These are phyloP conservation scores for Champsocephalus gunnari DNA, from an alignment of 2,797 vertebrate species.

Conservation along the genomic window DNA sequence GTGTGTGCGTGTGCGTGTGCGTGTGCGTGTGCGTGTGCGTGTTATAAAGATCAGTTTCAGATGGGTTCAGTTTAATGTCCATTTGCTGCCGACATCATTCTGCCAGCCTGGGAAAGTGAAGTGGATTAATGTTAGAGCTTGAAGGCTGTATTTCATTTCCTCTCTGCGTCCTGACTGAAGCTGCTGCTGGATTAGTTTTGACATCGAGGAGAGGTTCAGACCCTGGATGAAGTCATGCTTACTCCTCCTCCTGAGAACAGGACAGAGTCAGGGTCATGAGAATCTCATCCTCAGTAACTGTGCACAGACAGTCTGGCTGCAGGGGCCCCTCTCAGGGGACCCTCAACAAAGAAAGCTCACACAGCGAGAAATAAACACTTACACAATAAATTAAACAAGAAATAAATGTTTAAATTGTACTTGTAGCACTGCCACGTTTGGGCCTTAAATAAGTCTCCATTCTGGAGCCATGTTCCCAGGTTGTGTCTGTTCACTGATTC, in stretches of 20 bases:
- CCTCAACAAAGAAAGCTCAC: slow-evolving; percentile 1
- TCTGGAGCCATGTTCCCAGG: not conserved
- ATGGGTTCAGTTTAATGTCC: not conserved
- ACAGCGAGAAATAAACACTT: slow-evolving; percentile 32
- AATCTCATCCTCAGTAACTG: slow-evolving; percentile 53
- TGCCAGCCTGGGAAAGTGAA: slow-evolving; percentile 29
- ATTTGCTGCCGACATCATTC: slow-evolving; percentile 15
- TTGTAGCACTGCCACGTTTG: not conserved
- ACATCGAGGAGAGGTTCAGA: slow-evolving; percentile 34
- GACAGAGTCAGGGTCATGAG: slow-evolving; percentile 59
- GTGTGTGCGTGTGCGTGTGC: not conserved
- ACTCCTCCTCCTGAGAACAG: slow-evolving; percentile 32
- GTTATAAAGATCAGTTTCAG: not conserved
- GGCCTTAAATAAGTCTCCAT: not conserved
- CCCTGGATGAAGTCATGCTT: slow-evolving; percentile 37
- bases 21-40: slow-evolving; percentile 7
- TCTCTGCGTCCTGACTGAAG: slow-evolving; percentile 13
- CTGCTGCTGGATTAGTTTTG: slow-evolving; percentile 39
- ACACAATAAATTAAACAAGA: not conserved
- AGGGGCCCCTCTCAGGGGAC: slow-evolving; percentile 31
- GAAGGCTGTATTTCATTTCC: slow-evolving; percentile 45
- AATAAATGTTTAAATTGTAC: not conserved
- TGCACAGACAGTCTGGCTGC: slow-evolving; percentile 38
- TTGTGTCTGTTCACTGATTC: not conserved
- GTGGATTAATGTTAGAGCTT: slow-evolving; percentile 42